Evolutionary conservation across 2,888 invertebrate species (phyloP).

Genomic region (Argyresthia albistria): DNA sequence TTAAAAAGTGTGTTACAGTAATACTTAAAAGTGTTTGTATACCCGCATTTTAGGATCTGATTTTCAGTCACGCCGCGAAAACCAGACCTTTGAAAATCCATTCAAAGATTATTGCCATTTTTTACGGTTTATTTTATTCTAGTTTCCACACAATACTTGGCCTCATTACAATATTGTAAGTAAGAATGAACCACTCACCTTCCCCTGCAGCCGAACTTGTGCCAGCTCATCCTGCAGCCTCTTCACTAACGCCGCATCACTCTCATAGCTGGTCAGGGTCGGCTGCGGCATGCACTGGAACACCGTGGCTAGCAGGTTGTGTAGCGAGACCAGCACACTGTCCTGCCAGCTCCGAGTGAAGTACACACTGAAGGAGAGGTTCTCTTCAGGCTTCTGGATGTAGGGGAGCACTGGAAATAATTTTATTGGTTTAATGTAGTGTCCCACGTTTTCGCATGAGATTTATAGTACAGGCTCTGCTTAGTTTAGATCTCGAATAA

Average conservation of each 20-base stretch:
- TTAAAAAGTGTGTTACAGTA: no score
- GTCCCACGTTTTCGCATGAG: no score
- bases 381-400: constrained; percentile 92
- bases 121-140: no score
- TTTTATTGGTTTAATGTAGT: no score
- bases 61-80: no score
- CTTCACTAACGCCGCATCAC: constrained; percentile 85
- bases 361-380: constrained; percentile 87
- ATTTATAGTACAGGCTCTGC: no score
- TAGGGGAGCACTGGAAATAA: constrained; percentile 85
- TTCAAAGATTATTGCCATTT: no score
- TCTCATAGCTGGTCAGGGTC: constrained; percentile 87
- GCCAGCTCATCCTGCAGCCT: constrained; percentile 89
- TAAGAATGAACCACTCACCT: constrained; percentile 24
- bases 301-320: constrained; percentile 93
- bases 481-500: no score
- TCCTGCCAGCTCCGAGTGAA: constrained; percentile 97
- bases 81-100: no score
- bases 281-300: constrained; percentile 91
- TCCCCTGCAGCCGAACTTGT: constrained; percentile 70
- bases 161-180: no score
- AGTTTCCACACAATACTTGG: no score
- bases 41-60: neutral
- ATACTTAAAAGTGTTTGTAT: no score
- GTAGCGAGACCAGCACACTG: constrained; percentile 88